A percentile compares a stretch with the other conserved stretches of the same genome.
These are phyloP conservation scores for Peromyscus aztecus DNA, from an alignment of 2,797 vertebrate genomes.

Conservation along the genomic window DNA sequence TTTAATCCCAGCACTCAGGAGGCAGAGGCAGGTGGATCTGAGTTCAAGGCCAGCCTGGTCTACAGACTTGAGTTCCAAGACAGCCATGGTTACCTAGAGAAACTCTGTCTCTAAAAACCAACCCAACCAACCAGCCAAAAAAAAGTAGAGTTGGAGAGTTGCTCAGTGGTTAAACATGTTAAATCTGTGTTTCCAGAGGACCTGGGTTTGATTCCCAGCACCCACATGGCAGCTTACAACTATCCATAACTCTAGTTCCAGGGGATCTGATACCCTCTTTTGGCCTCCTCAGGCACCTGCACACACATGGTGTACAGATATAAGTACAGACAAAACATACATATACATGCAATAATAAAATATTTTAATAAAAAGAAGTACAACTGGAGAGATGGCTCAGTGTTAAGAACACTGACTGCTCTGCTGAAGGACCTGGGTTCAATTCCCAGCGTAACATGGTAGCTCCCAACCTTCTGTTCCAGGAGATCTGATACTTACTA, in stretches of 20 bases:
- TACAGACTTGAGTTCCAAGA: not conserved
- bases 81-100: not conserved
- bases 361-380: not conserved
- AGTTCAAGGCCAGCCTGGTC: not conserved
- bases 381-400: not conserved
- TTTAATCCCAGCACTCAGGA: not conserved
- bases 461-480: not conserved
- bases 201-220: not conserved
- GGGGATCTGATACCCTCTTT: not conserved
- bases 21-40: not conserved
- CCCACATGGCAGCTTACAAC: not conserved
- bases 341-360: not conserved
- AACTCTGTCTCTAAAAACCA: not conserved
- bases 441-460: not conserved
- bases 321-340: not conserved
- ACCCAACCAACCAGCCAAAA: not conserved
- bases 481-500: not conserved
- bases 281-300: not conserved
- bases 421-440: not conserved
- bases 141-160: not conserved
- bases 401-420: not conserved
- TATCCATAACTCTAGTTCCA: not conserved
- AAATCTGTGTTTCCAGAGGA: not conserved
- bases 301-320: not conserved
- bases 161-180: not conserved